Evolutionary conservation across 1,140 invertebrate genomes (phyloP), one percentile per base, ranked within the genome.

Genomic region (Uloborus diversus): DNA sequence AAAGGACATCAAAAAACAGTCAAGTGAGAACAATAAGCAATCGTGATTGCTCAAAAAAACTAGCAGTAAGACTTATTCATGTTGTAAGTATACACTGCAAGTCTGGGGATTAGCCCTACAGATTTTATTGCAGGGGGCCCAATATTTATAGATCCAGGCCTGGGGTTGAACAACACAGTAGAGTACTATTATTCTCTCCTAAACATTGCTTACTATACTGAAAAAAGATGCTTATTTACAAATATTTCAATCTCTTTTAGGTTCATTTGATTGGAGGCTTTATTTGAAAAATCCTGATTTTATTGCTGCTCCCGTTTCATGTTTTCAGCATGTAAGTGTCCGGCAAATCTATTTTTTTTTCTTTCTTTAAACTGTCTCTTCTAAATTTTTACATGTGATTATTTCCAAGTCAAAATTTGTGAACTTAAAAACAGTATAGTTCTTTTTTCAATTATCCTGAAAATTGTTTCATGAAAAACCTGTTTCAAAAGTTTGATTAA

Each of bases 271-370:
- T 73, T 98, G 95, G 95, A 91, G 92, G 30, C 88, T 91, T 27
- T 91, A 94, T 82, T 87, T 98, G 4, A 90, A 90, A 82, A 90
- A 92, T 80, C 90, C 90, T 81, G 91, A 92, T 82, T 95, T 96
- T 85, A 89, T 91, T 75, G 95, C 94, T 23, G 95, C 95, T 9
- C 92, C 95, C 47, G 95, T 98, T 7, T 93, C 92, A 53, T 93
- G 93, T 85, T 98, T 98, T 86, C 93, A 92, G 86, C 95, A 97
- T 90, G 91, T 92, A 85, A 88, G 88, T 86, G 33, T 62, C 2
- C 5, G 28, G 23, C 47, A 42, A 0, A 20, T 53, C 49, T 51
- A n/a, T 51, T 13, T 51, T n/a, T n/a, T 51, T 32, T 20, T 75
- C 68, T 61, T 25, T 76, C 47, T 42, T 47, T 23, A 57, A 14